A percentile compares a stretch with the other conserved stretches of the same genome.
Conservation (phyloP, 2,797 vertebrate species). For the Pseudocheirus occidentalis region DNA sequence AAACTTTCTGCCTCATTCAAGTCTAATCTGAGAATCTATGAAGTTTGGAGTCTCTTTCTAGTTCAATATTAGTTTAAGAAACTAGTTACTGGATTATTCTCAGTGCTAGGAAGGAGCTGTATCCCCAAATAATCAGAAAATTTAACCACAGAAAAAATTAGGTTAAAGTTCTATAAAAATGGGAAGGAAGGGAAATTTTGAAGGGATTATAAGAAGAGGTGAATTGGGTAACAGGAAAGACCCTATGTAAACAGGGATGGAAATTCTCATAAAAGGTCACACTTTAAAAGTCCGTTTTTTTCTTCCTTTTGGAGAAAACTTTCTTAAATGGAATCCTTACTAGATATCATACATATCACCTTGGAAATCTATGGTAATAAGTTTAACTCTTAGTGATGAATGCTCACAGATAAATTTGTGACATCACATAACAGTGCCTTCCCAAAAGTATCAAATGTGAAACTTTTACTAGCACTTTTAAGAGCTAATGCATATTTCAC, state of each 20-base stretch:
- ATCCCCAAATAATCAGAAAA: slow-evolving; percentile 35
- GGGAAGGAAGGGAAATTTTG: neutral
- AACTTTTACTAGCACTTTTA: neutral
- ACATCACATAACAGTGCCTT: neutral
- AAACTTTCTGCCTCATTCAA: slow-evolving; percentile 27
- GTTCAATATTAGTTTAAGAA: neutral
- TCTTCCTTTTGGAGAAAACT: slow-evolving; percentile 27
- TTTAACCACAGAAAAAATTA: slow-evolving; percentile 13
- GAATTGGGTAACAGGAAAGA: neutral
- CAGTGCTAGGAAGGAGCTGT: neutral
- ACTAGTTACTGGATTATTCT: neutral
- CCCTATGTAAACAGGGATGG: neutral
- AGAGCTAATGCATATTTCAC: neutral
- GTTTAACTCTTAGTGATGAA: neutral
- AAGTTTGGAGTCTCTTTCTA: neutral
- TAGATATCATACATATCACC: neutral
- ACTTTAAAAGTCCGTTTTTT: neutral
- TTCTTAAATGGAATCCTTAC: slow-evolving; percentile 22
- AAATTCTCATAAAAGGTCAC: neutral
- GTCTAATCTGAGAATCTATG: neutral
- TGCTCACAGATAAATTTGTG: neutral
- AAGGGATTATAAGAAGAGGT: neutral
- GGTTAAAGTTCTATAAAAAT: neutral
- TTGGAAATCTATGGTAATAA: neutral
- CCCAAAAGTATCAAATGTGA: neutral